Base-by-base conservation (phyloP, 2,888 invertebrate species). In the Pachliopta kotzebuea region DNA sequence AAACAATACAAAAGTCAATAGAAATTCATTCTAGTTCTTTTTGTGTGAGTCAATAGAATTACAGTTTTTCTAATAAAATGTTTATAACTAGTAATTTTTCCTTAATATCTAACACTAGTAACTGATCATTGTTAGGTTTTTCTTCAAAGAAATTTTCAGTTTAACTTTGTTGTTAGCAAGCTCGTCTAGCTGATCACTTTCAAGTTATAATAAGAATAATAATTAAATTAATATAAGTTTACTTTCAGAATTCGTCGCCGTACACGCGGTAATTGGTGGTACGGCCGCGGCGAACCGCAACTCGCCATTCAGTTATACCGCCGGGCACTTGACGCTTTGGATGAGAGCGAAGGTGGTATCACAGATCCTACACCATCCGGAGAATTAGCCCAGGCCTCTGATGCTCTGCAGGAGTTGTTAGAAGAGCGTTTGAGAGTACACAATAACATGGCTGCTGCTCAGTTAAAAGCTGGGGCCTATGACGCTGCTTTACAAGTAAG, bases 401-500 rank as follows among this genome's bases (percentile, higher is more conserved):
- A 82, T 0, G 81, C 79, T 0, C 71, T 91, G 7, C 75, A 78
- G 62, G 76, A 92, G 49, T 78, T 98, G 60, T 79, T 97, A 37
- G 96, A 97, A 62, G 96, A 97, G 77, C 90, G 97, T 69, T 89
- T 98, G 60, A 95, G 96, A 75, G 96, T 97, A 1, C 95, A 96
- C 76, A 98, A 98, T 81, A 98, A 98, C 81, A 94, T 98, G 93
- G 98, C 98, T 18, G 97, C 97, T 69, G 96, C 98, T 18, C 98
- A 98, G 86, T 93, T 98, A 71, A 98, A 97, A 92, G 95, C 96
- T 50, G 95, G 96, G 63, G 96, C 96, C 11, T 97, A 94, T 79
- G 97, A 97, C 72, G 95, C 96, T 14, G 98, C 98, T 8, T 89
- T 98, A 26, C 94, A 94, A 81, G 96, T 65, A 45, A 58, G 4